Base-by-base conservation (phyloP, 2,113 vertebrate genomes). In the Thamnaconus septentrionalis region DNA sequence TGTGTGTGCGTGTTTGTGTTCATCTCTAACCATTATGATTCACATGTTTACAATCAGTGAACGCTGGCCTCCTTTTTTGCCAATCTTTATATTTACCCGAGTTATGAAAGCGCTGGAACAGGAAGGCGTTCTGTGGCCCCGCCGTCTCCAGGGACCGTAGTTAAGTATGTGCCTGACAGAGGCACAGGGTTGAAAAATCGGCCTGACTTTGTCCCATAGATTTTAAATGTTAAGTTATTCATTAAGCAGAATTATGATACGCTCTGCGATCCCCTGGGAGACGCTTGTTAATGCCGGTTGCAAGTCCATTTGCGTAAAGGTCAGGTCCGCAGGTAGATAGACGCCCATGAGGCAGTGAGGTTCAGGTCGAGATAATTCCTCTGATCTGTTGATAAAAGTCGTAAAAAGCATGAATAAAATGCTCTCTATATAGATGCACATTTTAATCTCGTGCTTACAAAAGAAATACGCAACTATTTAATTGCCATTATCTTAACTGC, bases 181-280 rank as follows among this genome's bases (percentile, higher is more conserved):
- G 53, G 62, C 70, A 53, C 69, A 59, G 61, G 43, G 58, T 31
- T 80, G 43, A 48, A 51, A 68, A 79, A 76, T 59, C 73, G 55
- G 69, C 61, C 64, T 56, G 79, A 76, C 67, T 81, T 72, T 61
- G 56, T 63, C 56, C 70, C 66, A 58, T 10, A 63, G 69, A 74
- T 78, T 86, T 83, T 85, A 86, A 91, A 91, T 91, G 90, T 90
- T 91, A 90, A 91, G 84, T 85, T 90, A 91, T 91, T 89, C 88
- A 91, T 90, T 87, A 89, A 86, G 87, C 74, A 77, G 78, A 90
- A 86, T 90, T 88, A 88, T 84, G 79, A 84, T 84, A 80, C 77
- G 66, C 78, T 76, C 64, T 79, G 73, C 69, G 71, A 82, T 76
- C 73, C 72, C 53, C 53, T 58, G 75, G 52, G 68, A 77, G 68